These are phyloP conservation scores for Cheirogaleus medius DNA, from an alignment of 2,113 vertebrate species.

Conservation along the genomic window DNA sequence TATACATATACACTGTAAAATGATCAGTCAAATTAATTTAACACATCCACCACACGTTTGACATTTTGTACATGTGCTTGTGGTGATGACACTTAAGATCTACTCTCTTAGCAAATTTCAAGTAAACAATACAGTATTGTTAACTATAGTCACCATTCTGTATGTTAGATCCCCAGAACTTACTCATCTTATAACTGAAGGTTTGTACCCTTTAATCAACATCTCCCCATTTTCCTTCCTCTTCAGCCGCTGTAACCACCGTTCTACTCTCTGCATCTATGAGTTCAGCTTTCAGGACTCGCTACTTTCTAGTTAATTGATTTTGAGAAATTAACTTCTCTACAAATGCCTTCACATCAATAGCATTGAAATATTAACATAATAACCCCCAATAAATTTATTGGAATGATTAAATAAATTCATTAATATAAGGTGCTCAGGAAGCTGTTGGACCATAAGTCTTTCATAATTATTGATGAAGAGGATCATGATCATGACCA, in stretches of 20 bases:
- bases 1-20: neutral
- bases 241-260: neutral
- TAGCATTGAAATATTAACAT: neutral
- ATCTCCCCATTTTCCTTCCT: accelerated
- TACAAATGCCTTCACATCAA: neutral
- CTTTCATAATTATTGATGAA: neutral
- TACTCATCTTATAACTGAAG: too few species aligned
- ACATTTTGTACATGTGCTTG: neutral
- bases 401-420: neutral
- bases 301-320: neutral
- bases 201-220: neutral
- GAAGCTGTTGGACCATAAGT: neutral
- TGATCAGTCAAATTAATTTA: neutral
- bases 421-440: neutral
- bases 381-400: neutral
- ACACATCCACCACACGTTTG: neutral
- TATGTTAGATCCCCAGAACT: neutral
- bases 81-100: neutral
- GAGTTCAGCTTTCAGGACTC: neutral
- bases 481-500: neutral
- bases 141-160: neutral
- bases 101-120: neutral
- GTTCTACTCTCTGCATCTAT: neutral
- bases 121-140: neutral
- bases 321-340: neutral